A percentile compares a stretch with the other conserved stretches of the same genome.
phyloP scores from a whole-genome alignment of 2,797 vertebrate species.

The Notolepis coatsorum region DNA sequence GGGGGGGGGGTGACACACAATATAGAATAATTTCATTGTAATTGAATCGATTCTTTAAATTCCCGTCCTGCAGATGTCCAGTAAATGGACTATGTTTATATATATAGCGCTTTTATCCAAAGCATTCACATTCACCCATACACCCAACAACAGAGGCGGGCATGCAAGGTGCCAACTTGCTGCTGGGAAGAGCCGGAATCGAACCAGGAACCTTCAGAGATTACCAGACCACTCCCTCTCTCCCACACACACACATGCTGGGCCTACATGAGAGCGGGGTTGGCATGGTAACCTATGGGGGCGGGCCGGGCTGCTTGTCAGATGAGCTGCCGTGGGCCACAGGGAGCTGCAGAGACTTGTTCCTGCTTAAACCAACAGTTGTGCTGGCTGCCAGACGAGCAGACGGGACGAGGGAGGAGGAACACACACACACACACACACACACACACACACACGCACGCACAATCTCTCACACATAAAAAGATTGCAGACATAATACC shows the following conservation, averaged over 20 bases:
- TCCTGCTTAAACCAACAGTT: constrained; percentile 42
- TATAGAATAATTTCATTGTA: no score
- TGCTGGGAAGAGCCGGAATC: no score
- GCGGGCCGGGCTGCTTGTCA: constrained; percentile 9
- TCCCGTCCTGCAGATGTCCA: no score
- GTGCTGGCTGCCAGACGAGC: constrained; percentile 14
- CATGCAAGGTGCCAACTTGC: no score
- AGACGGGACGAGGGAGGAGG: constrained; percentile 12
- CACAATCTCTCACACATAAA: neutral
- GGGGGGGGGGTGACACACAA: no score
- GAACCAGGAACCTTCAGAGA: no score
- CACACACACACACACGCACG: neutral
- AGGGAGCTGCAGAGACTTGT: constrained; percentile 41
- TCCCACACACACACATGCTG: neutral
- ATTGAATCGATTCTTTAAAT: no score
- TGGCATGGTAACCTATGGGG: constrained; percentile 13
- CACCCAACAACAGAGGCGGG: no score
- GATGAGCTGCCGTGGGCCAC: neutral
- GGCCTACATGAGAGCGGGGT: constrained; percentile 4
- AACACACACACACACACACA: neutral
- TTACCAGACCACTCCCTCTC: neutral
- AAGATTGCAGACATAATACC: neutral
- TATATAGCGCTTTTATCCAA: no score
- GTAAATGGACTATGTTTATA: no score
- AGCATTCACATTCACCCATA: no score